Evolutionary conservation across 2,113 vertebrate species (phyloP), one percentile per base, ranked within the genome.

Genomic region (Oryzias woworae): DNA sequence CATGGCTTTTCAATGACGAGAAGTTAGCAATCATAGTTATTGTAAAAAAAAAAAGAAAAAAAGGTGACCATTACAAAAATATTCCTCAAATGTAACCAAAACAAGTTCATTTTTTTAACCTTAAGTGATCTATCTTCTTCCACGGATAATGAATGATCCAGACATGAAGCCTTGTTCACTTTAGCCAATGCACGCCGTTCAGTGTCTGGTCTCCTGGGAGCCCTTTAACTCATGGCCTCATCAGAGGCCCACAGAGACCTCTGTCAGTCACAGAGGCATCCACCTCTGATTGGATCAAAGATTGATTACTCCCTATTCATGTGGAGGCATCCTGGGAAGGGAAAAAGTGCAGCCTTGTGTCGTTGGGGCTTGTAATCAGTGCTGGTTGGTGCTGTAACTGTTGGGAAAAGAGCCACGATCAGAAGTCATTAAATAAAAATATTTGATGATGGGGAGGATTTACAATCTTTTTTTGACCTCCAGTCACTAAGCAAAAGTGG

Each of bases 331-430:
- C 78, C 74, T 90, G 88, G 89, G 90, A 80, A 86, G 87, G 69
- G 48, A 73, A 78, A 52, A 51, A 80, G 79, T 82, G 86, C 86
- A 76, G 88, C 90, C 88, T 88, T 26, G 22, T 60, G 91, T 92
- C 92, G 93, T 90, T 90, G 85, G 86, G 91, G 89, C 91, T 90
- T 85, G 90, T 93, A 94, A 95, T 95, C 94, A 94, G 92, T 63
- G 73, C 86, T 80, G 55, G 78, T 78, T 36, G 36, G 36, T 36
- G 36, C 36, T 36, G 36, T 10, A 36, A 36, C 10, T 36, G 36
- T 12, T 13, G 10, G 36, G 10, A 36, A 36, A 41, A 72, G 85
- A 84, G 71, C 52, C 54, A 55, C 45, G 42, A 14, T 36, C 15
- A 49, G 62, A 63, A 69, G 66, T 76, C 80, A 36, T 36, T 10